Evolutionary conservation across 2,797 vertebrate species (phyloP).

Genomic region (Microctenopoma lineatum): DNA sequence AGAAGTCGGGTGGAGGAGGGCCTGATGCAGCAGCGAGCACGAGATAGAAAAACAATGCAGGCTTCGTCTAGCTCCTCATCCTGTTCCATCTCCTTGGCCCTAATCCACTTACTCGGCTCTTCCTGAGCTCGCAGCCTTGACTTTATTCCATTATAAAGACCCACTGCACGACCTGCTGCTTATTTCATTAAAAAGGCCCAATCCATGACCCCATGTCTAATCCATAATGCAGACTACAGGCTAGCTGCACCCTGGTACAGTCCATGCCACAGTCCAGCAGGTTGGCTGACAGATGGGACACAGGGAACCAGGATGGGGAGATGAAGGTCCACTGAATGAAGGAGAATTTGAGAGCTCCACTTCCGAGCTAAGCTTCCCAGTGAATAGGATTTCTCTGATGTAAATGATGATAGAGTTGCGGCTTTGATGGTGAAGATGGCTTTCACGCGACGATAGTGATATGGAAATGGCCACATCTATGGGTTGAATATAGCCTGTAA

Average conservation of each 20-base stretch:
- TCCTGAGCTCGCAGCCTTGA: conserved; percentile 76
- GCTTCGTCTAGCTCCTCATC: conserved; percentile 64
- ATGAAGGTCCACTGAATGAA: conserved; percentile 51
- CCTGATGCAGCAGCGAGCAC: conserved; percentile 65
- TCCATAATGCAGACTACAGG: conserved; percentile 70
- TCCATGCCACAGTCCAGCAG: conserved; percentile 46
- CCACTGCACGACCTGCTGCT: conserved; percentile 75
- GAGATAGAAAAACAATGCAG: conserved; percentile 63
- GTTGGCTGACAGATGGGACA: conserved; percentile 71
- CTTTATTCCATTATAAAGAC: conserved; percentile 83
- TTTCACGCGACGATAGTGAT: conserved; percentile 65
- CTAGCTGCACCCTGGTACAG: conserved; percentile 21
- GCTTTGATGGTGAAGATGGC: conserved; percentile 69
- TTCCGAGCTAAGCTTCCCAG: conserved; percentile 66
- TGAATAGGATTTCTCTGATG: conserved; percentile 78
- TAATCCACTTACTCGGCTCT: conserved; percentile 84
- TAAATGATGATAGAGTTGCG: conserved; percentile 75
- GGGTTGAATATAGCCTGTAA: conserved; percentile 50
- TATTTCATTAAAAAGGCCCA: conserved; percentile 83
- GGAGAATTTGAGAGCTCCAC: conserved; percentile 61
- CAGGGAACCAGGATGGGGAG: conserved; percentile 40
- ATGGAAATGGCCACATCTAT: conserved; percentile 72
- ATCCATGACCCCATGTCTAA: conserved; percentile 75
- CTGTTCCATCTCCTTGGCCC: conserved; percentile 72
- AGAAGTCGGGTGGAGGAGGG: conserved; percentile 56